Percentiles rank a stretch among this genome's conserved stretches.
Conservation (phyloP, 2,113 vertebrate species). For the Ranitomeya imitator region DNA sequence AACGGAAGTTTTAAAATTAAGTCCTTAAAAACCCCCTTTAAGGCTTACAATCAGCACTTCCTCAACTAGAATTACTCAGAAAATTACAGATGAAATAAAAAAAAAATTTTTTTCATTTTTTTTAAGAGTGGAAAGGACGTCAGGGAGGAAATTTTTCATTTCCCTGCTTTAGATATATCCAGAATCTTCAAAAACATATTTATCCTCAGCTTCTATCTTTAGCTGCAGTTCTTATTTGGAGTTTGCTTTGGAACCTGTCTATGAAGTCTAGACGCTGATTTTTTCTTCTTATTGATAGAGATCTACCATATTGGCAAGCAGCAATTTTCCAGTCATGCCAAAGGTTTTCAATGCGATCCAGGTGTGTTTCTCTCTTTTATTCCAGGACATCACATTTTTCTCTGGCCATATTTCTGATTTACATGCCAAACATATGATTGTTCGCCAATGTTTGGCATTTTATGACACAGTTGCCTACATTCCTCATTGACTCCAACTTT, state of each 20-base stretch:
- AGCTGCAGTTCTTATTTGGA: not conserved
- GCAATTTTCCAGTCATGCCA: not conserved
- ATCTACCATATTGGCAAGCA: not conserved
- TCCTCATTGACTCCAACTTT: not conserved
- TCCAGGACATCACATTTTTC: not conserved
- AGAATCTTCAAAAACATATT: not conserved
- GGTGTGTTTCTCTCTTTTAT: not conserved
- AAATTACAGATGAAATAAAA: too few relatives aligned
- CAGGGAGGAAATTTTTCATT: not conserved
- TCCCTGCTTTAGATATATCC: not conserved
- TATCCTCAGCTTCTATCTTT: not conserved
- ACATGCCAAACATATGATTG: not conserved
- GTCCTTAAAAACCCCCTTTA: too few relatives aligned
- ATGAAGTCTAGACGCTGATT: not conserved
- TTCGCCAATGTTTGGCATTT: not conserved
- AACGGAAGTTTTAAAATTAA: too few relatives aligned
- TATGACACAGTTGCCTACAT: not conserved
- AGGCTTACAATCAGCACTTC: too few relatives aligned
- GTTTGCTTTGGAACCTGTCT: not conserved
- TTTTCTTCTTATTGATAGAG: not conserved
- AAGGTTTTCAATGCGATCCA: too few relatives aligned
- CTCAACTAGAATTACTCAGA: too few relatives aligned
- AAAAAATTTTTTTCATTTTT: too few relatives aligned
- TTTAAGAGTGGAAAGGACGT: too few relatives aligned
- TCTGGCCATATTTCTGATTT: not conserved